A percentile compares a stretch with the other conserved stretches of the same genome.
Conservation (phyloP, 37 sponge, comb jelly and placozoan species). For the Cliona cf. orientalis region DNA sequence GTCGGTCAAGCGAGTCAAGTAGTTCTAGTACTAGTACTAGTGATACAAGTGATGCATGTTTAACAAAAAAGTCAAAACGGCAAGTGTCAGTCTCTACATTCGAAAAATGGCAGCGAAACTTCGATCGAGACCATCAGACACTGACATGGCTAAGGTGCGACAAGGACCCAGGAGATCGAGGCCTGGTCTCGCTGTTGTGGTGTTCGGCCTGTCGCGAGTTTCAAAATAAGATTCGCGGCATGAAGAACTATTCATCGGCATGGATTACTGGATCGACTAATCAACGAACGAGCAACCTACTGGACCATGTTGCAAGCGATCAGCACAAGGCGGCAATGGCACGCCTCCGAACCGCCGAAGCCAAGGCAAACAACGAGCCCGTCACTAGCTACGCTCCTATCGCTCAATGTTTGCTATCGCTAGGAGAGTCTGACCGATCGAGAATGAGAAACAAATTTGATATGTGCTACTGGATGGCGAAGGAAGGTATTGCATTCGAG, state of each 20-base stretch:
- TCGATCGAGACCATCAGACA: slow-evolving; percentile 42
- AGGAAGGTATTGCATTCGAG: slow-evolving; percentile 58
- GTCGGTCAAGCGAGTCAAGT: neutral
- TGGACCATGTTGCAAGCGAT: slow-evolving; percentile 47
- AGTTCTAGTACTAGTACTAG: neutral
- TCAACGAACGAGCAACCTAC: slow-evolving; percentile 48
- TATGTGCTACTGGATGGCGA: slow-evolving; percentile 49
- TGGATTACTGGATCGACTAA: slow-evolving; percentile 47
- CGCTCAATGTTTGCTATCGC: slow-evolving; percentile 23
- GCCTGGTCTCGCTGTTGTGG: slow-evolving; percentile 27
- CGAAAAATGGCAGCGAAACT: slow-evolving; percentile 50
- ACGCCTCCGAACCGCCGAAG: slow-evolving; percentile 10
- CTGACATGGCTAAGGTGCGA: slow-evolving; percentile 51
- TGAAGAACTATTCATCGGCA: slow-evolving; percentile 50
- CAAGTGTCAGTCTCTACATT: slow-evolving; percentile 44
- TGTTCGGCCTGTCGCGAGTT: slow-evolving; percentile 47
- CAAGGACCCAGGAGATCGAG: slow-evolving; percentile 13
- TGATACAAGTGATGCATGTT: neutral
- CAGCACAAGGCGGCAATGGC: slow-evolving; percentile 44
- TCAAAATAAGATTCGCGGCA: slow-evolving; percentile 13
- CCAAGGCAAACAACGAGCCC: slow-evolving; percentile 26
- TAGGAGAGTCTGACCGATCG: slow-evolving; percentile 17
- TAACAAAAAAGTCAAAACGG: slow-evolving; percentile 36
- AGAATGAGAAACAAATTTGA: slow-evolving; percentile 57
- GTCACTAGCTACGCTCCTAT: slow-evolving; percentile 46